phyloP scores from a whole-genome alignment of 2,888 invertebrate genomes.

The Andrena bucephala region DNA sequence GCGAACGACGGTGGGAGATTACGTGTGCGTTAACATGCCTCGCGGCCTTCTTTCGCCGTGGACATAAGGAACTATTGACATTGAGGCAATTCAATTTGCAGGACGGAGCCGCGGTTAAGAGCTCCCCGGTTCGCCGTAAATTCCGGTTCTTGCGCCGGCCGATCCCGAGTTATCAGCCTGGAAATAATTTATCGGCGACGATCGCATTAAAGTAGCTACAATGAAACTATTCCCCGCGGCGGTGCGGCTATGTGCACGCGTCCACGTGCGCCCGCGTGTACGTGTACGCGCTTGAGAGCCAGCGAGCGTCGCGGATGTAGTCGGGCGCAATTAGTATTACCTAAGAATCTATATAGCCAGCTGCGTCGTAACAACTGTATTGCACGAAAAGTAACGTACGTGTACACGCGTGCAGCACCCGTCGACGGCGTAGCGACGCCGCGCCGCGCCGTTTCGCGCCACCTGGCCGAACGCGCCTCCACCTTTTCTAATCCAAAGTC shows the following conservation, averaged over 20 bases:
- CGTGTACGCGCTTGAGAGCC: conserved; percentile 34
- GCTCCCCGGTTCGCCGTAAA: conserved; percentile 48
- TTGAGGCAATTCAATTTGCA: conserved; percentile 61
- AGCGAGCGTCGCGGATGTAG: conserved; percentile 42
- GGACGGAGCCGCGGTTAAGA: conserved; percentile 41
- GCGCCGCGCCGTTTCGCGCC: conserved; percentile 70
- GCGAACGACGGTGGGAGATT: conserved; percentile 23
- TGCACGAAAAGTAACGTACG: conserved; percentile 33
- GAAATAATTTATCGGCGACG: conserved; percentile 56
- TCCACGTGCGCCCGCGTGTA: conserved; percentile 24
- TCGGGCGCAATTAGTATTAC: conserved; percentile 76
- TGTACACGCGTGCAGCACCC: conserved; percentile 24
- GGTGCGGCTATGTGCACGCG: conserved; percentile 17
- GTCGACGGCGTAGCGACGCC: conserved; percentile 53
- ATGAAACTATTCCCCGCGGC: conserved; percentile 66
- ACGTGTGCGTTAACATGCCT: conserved; percentile 42
- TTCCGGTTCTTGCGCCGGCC: conserved; percentile 54
- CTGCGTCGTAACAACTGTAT: conserved; percentile 51
- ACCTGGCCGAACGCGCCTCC: conserved; percentile 76
- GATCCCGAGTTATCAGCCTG: conserved; percentile 55
- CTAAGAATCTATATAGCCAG: conserved; percentile 76
- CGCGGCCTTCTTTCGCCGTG: conserved; percentile 44
- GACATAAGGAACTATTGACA: conserved; percentile 48
- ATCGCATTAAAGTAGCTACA: conserved; percentile 69
- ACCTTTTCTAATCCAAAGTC: conserved; percentile 67